A percentile compares a stretch with the other conserved stretches of the same genome.
Conservation (phyloP, 2,888 invertebrate genomes). For the Melinaea menophilus region DNA sequence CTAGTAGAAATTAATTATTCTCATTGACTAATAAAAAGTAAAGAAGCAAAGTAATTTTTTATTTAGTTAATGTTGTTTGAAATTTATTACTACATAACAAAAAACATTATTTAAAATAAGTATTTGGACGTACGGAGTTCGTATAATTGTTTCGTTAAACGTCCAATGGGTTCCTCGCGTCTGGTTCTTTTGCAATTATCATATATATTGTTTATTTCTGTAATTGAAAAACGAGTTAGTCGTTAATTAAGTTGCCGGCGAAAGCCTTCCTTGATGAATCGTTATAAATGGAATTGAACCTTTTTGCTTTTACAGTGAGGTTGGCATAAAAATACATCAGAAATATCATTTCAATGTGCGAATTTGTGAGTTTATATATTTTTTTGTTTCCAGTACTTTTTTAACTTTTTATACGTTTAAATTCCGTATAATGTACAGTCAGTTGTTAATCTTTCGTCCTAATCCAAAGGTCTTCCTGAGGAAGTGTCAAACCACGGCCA, state of each 20-base stretch:
- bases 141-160: constrained; percentile 2
- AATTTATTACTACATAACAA: too few species aligned
- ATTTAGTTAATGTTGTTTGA: too few species aligned
- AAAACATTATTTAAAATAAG: neutral
- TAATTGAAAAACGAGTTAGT: constrained; percentile 63
- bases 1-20: too few species aligned
- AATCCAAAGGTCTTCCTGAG: constrained; percentile 75
- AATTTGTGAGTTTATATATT: constrained; percentile 37
- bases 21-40: too few species aligned
- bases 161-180: neutral
- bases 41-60: too few species aligned
- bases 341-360: constrained; percentile 62
- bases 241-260: constrained; percentile 67
- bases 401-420: constrained; percentile 4
- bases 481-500: constrained; percentile 75
- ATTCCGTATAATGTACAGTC: constrained; percentile 16
- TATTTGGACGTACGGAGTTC: neutral
- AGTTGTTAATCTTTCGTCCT: constrained; percentile 48
- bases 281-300: constrained; percentile 54
- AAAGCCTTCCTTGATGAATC: constrained; percentile 65
- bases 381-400: constrained; percentile 9
- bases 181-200: constrained; percentile 40
- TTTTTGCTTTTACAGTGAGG: constrained; percentile 48
- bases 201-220: constrained; percentile 62
- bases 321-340: constrained; percentile 68